Conservation (phyloP, 2,888 invertebrate genomes). For the Melikaiella ostensackeni region DNA sequence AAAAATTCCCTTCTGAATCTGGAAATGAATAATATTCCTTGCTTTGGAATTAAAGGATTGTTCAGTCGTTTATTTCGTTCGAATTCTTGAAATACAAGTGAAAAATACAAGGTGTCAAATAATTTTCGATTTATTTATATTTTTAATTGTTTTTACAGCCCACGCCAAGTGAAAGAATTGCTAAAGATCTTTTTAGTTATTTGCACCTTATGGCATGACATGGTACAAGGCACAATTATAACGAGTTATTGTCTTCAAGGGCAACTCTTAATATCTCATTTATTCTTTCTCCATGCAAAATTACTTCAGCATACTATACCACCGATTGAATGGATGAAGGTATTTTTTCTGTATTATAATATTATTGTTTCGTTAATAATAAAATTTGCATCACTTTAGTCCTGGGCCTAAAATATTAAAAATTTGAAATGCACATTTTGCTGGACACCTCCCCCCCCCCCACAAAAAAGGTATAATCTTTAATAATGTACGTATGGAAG, state of each 20-base stretch:
- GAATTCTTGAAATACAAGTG: no score
- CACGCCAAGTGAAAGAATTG: conserved; percentile 77
- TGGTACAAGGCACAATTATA: conserved; percentile 89
- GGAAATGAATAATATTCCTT: no score
- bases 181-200: conserved; percentile 83
- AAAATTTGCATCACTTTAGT: not conserved
- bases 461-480: no score
- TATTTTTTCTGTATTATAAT: conserved; percentile 63
- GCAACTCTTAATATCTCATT: conserved; percentile 86
- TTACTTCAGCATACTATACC: conserved; percentile 85
- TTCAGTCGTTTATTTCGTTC: no score
- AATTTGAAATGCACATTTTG: no score
- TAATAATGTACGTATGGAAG: no score
- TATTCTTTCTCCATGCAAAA: conserved; percentile 85
- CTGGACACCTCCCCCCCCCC: no score
- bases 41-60: no score
- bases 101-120: no score
- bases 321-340: conserved; percentile 89
- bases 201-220: conserved; percentile 87
- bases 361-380: not conserved
- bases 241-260: conserved; percentile 91
- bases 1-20: no score
- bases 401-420: no score
- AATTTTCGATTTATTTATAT: not conserved
- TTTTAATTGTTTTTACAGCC: conserved; percentile 75